Evolutionary conservation across 2,888 invertebrate species (phyloP), one percentile per base, ranked within the genome.

Genomic region (Onchidella celtica): DNA sequence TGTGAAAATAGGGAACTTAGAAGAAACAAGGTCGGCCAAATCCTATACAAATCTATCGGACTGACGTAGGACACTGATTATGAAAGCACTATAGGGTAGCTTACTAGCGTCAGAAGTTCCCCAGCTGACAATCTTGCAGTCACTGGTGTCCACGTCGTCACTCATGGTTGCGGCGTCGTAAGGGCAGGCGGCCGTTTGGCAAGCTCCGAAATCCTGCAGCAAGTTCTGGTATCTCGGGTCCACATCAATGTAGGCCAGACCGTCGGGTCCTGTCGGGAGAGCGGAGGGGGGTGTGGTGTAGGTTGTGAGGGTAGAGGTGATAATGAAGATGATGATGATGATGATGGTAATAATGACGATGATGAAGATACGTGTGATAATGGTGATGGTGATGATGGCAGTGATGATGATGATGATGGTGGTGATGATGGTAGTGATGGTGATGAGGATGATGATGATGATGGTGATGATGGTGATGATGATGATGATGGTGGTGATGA

Each of bases 91-190:
- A 47, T 47, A 47, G 17, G 47, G 17, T 47, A 47, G 17, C 17
- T 11, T 47, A 17, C 47, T 47, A 47, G 70, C 11, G 70, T 40
- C n/a, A n/a, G 27, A 70, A 24, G 40, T n/a, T 59, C 74, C 74
- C 14, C 24, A 74, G 38, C 74, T 74, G 74, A 74, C 61, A 24
- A 61, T 61, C 63, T 74, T 74, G 32, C 78, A 78, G 36, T 78
- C 61, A 34, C 40, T 59, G 40, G 63, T 61, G 63, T 78, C 70
- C 2, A 78, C 69, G 38, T 70, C 47, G 2, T 70, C 78, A 0
- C 27, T 21, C 78, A 78, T 78, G 6, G 69, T 70, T 29, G n/a
- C 61, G 3, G n/a, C 3, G 78, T 78, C 36, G 61, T 61, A 78
- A 1, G 70, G 55, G n/a, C 78, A 78, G 6, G 78, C 70, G 3